Percentiles rank a stretch among this genome's conserved stretches.
These are phyloP conservation scores for Oreocharis arfaki DNA, from an alignment of 2,113 vertebrate genomes.

Conservation along the genomic window DNA sequence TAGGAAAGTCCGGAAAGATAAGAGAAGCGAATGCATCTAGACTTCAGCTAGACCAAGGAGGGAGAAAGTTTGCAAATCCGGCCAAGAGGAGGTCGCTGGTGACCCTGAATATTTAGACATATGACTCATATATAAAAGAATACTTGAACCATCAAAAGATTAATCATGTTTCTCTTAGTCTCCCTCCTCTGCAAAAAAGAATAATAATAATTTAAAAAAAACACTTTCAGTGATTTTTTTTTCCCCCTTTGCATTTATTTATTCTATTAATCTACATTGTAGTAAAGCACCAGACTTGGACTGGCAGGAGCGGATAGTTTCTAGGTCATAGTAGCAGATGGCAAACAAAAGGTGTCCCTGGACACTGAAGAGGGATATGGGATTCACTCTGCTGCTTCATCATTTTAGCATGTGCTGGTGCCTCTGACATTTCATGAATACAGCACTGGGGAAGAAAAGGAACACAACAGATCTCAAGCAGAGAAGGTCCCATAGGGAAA, in stretches of 20 bases:
- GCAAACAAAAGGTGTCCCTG: neutral
- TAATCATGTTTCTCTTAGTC: neutral
- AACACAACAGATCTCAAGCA: neutral
- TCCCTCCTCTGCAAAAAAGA: neutral
- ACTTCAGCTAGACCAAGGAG: neutral
- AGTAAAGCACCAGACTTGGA: neutral
- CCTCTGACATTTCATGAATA: neutral
- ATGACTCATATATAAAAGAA: constrained; percentile 46
- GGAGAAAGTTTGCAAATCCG: neutral
- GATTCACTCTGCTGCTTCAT: neutral
- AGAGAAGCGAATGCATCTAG: neutral
- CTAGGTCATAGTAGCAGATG: neutral
- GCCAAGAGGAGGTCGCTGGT: neutral
- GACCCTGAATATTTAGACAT: constrained; percentile 42
- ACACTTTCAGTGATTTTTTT: neutral
- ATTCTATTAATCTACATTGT: neutral
- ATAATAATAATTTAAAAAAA: too few species aligned
- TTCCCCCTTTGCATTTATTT: neutral
- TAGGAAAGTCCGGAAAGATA: neutral
- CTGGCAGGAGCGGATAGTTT: neutral
- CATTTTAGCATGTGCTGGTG: neutral
- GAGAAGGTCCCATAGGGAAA: neutral
- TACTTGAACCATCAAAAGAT: neutral
- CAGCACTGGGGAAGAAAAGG: neutral
- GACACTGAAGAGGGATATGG: neutral